Evolutionary conservation across 2,888 invertebrate genomes (phyloP).

Genomic region (Agrenia bidenticulata): DNA sequence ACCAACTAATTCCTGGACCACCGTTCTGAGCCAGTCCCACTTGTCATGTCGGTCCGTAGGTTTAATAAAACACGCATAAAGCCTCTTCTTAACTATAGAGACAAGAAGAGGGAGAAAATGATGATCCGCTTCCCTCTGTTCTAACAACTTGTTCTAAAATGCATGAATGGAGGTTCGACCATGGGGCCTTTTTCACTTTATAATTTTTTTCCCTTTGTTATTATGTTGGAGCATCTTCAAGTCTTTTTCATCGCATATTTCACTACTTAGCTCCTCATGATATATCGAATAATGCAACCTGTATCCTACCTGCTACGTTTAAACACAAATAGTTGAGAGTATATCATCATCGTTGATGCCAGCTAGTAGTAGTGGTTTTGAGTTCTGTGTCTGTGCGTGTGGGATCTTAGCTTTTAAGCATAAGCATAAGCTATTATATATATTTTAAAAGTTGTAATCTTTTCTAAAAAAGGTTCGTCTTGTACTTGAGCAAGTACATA

Average conservation of each 20-base stretch:
- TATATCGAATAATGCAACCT: too few relatives aligned
- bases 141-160: background rate
- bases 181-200: background rate
- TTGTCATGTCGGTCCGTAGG: conserved; percentile 12
- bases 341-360: too few relatives aligned
- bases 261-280: too few relatives aligned
- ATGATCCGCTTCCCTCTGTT: conserved; percentile 5
- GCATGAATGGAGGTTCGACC: conserved; percentile 15
- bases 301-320: too few relatives aligned
- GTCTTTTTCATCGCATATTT: conserved; percentile 43
- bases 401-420: too few relatives aligned
- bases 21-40: conserved; percentile 1
- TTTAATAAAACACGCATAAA: conserved; percentile 13
- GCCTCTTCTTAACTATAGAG: background rate
- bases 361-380: too few relatives aligned
- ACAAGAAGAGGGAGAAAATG: background rate
- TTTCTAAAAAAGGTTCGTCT: too few relatives aligned
- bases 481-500: too few relatives aligned
- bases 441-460: too few relatives aligned
- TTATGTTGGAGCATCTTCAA: conserved; percentile 33
- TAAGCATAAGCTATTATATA: too few relatives aligned
- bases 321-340: too few relatives aligned
- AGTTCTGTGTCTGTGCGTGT: too few relatives aligned
- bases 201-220: conserved; percentile 15
- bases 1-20: background rate